These are phyloP conservation scores for Camelus dromedarius DNA, from an alignment of 2,113 vertebrate genomes.

Conservation along the genomic window DNA sequence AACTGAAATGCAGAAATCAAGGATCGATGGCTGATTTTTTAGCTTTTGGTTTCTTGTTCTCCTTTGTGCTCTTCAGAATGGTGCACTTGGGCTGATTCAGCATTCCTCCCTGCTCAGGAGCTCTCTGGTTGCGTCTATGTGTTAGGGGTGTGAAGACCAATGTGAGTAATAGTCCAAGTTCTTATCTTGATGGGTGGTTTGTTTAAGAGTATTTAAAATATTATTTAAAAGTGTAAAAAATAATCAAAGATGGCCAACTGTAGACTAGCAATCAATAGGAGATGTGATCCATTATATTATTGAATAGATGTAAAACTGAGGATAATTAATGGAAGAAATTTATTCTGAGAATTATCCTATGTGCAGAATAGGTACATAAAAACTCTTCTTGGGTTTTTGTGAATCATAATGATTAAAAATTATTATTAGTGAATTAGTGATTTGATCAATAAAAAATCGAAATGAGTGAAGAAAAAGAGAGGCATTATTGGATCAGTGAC, in stretches of 20 bases:
- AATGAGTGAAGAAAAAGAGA: not conserved
- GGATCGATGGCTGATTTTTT: not conserved
- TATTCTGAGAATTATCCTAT: not conserved
- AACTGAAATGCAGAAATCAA: not conserved
- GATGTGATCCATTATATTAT: not conserved
- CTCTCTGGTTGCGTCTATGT: not conserved
- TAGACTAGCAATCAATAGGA: no score
- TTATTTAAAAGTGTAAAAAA: not conserved
- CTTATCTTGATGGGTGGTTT: not conserved
- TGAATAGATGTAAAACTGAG: not conserved
- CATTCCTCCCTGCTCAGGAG: not conserved
- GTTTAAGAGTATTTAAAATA: not conserved
- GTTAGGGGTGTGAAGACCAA: not conserved
- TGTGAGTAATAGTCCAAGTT: not conserved
- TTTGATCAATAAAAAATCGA: not conserved
- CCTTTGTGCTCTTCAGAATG: not conserved
- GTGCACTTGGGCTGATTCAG: not conserved
- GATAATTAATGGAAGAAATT: not conserved
- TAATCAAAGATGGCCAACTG: not conserved
- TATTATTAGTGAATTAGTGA: not conserved
- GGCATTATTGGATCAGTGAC: not conserved
- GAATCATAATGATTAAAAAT: not conserved
- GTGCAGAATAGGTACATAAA: not conserved
- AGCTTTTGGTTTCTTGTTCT: not conserved
- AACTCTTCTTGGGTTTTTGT: not conserved